phyloP scores from a whole-genome alignment of 2,113 vertebrate genomes.

The Halichoeres trimaculatus region DNA sequence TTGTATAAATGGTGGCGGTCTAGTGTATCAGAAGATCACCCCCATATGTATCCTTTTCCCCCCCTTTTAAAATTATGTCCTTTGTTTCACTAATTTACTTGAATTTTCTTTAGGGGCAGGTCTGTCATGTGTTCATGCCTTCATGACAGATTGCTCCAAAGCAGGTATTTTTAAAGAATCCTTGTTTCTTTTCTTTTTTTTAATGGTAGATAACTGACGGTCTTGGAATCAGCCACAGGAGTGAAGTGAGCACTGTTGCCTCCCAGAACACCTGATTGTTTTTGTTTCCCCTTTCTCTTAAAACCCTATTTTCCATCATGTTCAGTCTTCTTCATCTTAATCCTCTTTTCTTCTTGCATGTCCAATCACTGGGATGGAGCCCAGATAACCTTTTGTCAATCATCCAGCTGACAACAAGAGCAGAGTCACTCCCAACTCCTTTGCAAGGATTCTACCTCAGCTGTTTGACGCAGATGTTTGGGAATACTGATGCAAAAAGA shows the following conservation, averaged over 20 bases:
- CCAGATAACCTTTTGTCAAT: slow-evolving; percentile 72
- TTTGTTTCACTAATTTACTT: slow-evolving; percentile 78
- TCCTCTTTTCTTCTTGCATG: slow-evolving; percentile 61
- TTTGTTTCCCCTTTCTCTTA: background rate
- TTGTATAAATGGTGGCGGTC: slow-evolving; percentile 74
- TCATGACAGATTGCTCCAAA: slow-evolving; percentile 71
- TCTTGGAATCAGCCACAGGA: slow-evolving; percentile 69
- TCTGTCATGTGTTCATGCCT: slow-evolving; percentile 74
- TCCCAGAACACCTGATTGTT: slow-evolving; percentile 37
- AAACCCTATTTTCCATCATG: slow-evolving; percentile 8
- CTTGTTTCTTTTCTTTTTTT: slow-evolving; percentile 46
- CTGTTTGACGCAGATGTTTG: slow-evolving; percentile 83
- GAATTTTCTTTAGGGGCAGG: slow-evolving; percentile 74
- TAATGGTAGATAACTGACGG: slow-evolving; percentile 46
- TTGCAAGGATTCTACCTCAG: slow-evolving; percentile 88
- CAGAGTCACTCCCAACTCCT: slow-evolving; percentile 79
- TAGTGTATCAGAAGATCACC: slow-evolving; percentile 48
- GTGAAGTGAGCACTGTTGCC: slow-evolving; percentile 68
- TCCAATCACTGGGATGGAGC: slow-evolving; percentile 80
- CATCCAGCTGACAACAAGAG: slow-evolving; percentile 63
- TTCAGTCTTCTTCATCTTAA: slow-evolving; percentile 37
- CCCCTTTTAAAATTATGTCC: slow-evolving; percentile 62
- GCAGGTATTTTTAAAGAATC: slow-evolving; percentile 73
- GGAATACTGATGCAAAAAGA: slow-evolving; percentile 85
- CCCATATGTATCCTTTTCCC: slow-evolving; percentile 40